A percentile compares a stretch with the other conserved stretches of the same genome.
Evolutionary conservation across 2,797 vertebrate genomes (phyloP).

Genomic region (Mormyrus proboscirostris): DNA sequence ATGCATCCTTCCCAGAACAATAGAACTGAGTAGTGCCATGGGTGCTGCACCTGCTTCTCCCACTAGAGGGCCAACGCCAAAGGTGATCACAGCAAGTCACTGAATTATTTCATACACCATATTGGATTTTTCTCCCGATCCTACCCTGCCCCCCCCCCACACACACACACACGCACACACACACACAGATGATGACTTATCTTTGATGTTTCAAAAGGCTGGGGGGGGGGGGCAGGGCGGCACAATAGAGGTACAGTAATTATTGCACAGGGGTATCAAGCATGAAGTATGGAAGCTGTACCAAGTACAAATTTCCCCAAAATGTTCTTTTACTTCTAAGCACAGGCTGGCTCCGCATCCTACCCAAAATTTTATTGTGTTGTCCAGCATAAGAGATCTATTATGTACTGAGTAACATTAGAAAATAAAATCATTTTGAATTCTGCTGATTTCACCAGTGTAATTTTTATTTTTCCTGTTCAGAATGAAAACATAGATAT

Average conservation of each 20-base stretch:
- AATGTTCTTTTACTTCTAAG: neutral
- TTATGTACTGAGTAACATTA: neutral
- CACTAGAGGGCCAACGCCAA: neutral
- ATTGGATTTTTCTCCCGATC: neutral
- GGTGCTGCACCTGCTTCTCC: neutral
- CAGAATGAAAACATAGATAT: neutral
- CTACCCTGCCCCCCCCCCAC: too few species aligned
- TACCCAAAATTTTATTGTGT: neutral
- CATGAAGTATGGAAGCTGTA: neutral
- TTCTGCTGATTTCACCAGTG: neutral
- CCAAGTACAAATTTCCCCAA: neutral
- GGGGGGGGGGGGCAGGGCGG: neutral
- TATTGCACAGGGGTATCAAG: neutral
- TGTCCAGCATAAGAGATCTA: neutral
- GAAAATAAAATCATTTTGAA: neutral
- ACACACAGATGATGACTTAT: neutral
- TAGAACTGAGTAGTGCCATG: neutral
- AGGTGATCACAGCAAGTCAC: neutral
- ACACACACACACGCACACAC: neutral
- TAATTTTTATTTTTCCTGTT: neutral
- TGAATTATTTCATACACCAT: neutral
- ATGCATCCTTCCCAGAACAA: neutral
- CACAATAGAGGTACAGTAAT: neutral
- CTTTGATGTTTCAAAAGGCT: neutral
- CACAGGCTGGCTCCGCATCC: neutral